Base-by-base conservation (phyloP, 1,140 invertebrate species). In the Plectrocnemia conspersa region DNA sequence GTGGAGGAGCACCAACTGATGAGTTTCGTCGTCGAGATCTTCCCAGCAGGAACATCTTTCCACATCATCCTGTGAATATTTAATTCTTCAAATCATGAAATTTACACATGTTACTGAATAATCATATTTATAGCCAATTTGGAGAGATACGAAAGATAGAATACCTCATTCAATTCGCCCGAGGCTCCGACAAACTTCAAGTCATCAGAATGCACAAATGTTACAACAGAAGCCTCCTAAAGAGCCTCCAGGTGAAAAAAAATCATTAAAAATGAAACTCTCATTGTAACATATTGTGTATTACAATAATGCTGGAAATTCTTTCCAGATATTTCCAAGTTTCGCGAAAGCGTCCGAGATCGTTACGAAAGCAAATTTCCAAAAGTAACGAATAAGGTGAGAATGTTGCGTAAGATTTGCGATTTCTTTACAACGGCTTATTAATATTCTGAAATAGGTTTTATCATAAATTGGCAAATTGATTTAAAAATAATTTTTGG, bases 11-110 rank as follows among this genome's bases (percentile, higher is more conserved):
- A 11, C 47, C 47, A 6, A 18, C 35, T 50, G 47, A 35, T 15
- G 47, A 50, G 7, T n/a, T 23, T 9, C 47, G 47, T 38, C 47
- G 47, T 38, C 13, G 22, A 18, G 47, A 50, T 50, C 19, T 50
- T 15, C n/a, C 40, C 7, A 50, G 47, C 22, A 32, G 47, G 1
- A 15, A 50, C 19, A 50, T 50, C n/a, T 50, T 15, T 38, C 47
- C 47, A 25, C 47, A 50, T 25, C 19, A 16, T 38, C 33, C 29
- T 33, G 47, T 50, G 22, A 3, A 15, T 15, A 40, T 40, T 6
- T 18, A 15, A 6, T n/a, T 3, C 35, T 6, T 16, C 11, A 13
- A 38, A 7, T 13, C 18, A 38, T 13, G 11, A 13, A 38, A 38
- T 38, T 9, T 13, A 9, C 5, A 16, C 18, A 38, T 38, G 11